These are phyloP conservation scores for Lordiphosa mommai DNA, from an alignment of 1,140 invertebrate genomes.

Conservation along the genomic window DNA sequence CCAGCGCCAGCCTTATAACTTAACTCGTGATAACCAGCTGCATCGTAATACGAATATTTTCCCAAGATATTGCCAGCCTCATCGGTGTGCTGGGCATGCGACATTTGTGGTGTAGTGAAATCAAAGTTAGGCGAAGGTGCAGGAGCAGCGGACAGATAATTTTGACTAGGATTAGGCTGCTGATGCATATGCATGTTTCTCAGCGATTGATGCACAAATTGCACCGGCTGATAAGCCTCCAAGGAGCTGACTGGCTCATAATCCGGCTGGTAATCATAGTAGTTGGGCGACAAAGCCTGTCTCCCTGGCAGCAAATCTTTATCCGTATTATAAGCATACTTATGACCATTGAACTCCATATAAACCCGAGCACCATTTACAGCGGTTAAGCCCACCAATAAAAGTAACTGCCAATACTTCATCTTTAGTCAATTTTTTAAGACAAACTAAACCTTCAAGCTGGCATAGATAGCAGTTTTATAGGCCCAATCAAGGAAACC, in stretches of 20 bases:
- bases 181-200: constrained; percentile 11
- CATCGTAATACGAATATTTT: constrained; percentile 86
- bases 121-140: constrained; percentile 15
- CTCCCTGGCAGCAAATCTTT: constrained; percentile 1
- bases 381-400: not conserved
- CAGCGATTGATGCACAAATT: constrained; percentile 45
- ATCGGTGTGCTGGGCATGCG: constrained; percentile 85
- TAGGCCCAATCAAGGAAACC: constrained; percentile 16
- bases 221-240: constrained; percentile 3
- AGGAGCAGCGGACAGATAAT: not conserved
- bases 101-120: constrained; percentile 81
- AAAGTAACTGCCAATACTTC: constrained; percentile 6
- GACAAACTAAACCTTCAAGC: constrained; percentile 21
- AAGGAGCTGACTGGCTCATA: too few species aligned
- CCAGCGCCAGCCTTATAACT: constrained; percentile 65
- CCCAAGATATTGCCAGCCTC: constrained; percentile 84
- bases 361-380: constrained; percentile 40
- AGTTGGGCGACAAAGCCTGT: constrained; percentile 24
- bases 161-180: not conserved
- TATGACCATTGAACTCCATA: constrained; percentile 55
- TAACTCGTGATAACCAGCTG: constrained; percentile 74
- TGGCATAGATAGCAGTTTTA: constrained; percentile 17
- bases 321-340: constrained; percentile 56
- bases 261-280: constrained; percentile 23
- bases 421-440: constrained; percentile 12